Percentiles rank a stretch among this genome's conserved stretches.
Evolutionary conservation across 2,797 vertebrate genomes (phyloP).

Genomic region (Octomys mimax): DNA sequence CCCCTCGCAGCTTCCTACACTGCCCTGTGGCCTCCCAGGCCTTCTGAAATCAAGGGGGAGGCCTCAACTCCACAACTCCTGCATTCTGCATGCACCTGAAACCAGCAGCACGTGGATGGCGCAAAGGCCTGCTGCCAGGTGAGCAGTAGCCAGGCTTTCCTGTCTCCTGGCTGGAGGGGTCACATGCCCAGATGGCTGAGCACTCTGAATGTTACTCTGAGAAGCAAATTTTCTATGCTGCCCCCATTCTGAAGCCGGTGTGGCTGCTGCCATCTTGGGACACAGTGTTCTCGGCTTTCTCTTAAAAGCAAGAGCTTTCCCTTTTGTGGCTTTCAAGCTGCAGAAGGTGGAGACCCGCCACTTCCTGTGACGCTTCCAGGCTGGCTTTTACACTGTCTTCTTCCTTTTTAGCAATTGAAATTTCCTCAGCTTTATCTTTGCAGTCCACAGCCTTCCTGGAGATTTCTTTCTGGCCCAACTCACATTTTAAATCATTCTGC

Average conservation of each 20-base stretch:
- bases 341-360: no score
- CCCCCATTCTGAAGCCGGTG: background rate
- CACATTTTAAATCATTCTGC: background rate
- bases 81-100: background rate
- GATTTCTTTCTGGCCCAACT: background rate
- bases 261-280: background rate
- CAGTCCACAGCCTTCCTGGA: background rate
- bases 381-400: background rate
- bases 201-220: background rate
- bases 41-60: background rate
- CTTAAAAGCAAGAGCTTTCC: no score
- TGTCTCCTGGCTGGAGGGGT: background rate
- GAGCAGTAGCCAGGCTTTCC: background rate
- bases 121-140: background rate
- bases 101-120: background rate
- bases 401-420: background rate
- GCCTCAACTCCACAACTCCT: background rate
- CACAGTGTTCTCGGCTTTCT: no score
- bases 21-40: background rate
- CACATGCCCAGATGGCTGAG: background rate
- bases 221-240: background rate
- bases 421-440: background rate
- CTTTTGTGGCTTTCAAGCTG: no score
- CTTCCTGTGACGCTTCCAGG: background rate
- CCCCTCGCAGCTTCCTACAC: background rate